Base-by-base conservation (phyloP, 2,888 invertebrate genomes). In the Campoplex nolae region DNA sequence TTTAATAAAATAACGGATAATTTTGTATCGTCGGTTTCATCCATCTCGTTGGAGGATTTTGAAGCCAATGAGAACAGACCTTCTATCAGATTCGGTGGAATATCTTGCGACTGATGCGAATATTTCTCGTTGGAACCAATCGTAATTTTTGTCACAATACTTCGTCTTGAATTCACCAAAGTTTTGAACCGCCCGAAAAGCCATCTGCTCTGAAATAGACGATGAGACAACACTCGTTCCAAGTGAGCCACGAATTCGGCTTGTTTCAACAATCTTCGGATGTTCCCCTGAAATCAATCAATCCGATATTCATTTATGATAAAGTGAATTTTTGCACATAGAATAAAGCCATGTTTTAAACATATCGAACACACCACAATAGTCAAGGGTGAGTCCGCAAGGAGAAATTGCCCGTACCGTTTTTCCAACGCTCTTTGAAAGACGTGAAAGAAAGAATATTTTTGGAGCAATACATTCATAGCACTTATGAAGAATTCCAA, bases 221-320 rank as follows among this genome's bases (percentile, higher is more conserved):
- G 84, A 76, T 92, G 89, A 54, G 91, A 90, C 45, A 88, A 91
- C 54, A 92, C 78, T 18, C 87, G 88, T 70, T 93, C 93, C 82
- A 93, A 87, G 79, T 93, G 93, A 7, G 92, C 90, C n/a, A 93
- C 90, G 88, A 93, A 93, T 73, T 93, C 93, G 4, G 93, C 91
- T 80, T 93, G 93, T 80, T 93, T 93, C 75, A 92, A 85, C 51
- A 93, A 85, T 54, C 92, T 89, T 23, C 90, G 90, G 73, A 92
- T 90, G 73, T 91, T 90, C 7, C 93, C 92, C 90, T 92, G 80
- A 16, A 13, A 51, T 16, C 16, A 23, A 23, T 23, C 23, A 23
- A 23, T 23, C 23, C 23, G 23, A 23, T 23, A 23, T 23, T 23
- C 23, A 23, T 23, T 23, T 23, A 23, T 23, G 23, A 23, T 23